A percentile compares a stretch with the other conserved stretches of the same genome.
Conservation (phyloP, 2,797 vertebrate genomes). For the Lycodopsis pacificus region DNA sequence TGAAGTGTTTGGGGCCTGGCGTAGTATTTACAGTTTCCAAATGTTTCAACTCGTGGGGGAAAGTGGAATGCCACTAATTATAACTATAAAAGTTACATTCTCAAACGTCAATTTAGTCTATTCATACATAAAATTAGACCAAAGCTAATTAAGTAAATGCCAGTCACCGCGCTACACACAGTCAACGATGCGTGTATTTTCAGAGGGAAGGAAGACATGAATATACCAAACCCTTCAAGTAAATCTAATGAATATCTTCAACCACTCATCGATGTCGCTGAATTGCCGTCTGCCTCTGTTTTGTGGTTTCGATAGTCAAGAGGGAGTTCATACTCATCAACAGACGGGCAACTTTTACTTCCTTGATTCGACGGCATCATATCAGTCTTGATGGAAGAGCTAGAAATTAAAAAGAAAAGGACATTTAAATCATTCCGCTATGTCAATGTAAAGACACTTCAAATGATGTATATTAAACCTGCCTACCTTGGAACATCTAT, state of each 20-base stretch:
- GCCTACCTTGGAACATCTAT: conserved; percentile 72
- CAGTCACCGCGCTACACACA: conserved; percentile 42
- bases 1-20: conserved; percentile 53
- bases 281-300: conserved; percentile 58
- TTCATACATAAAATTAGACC: conserved; percentile 56
- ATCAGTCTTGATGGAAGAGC: conserved; percentile 55
- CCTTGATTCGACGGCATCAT: conserved; percentile 55
- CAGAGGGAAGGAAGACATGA: conserved; percentile 24
- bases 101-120: conserved; percentile 40
- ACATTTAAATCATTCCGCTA: conserved; percentile 17
- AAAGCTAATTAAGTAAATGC: conserved; percentile 60
- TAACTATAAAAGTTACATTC: conserved; percentile 47
- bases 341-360: conserved; percentile 57
- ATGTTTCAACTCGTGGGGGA: conserved; percentile 40
- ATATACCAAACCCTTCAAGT: conserved; percentile 74
- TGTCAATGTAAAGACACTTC: conserved; percentile 20
- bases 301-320: conserved; percentile 60
- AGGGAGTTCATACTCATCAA: conserved; percentile 68
- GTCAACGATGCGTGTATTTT: conserved; percentile 53
- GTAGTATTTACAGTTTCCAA: conserved; percentile 41
- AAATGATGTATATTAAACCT: conserved; percentile 25
- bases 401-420: conserved; percentile 50
- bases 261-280: conserved; percentile 52
- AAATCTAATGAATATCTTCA: conserved; percentile 65
- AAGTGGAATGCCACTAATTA: conserved; percentile 55